Evolutionary conservation across 2,888 invertebrate species (phyloP).

Genomic region (Dicyrtomina minuta): DNA sequence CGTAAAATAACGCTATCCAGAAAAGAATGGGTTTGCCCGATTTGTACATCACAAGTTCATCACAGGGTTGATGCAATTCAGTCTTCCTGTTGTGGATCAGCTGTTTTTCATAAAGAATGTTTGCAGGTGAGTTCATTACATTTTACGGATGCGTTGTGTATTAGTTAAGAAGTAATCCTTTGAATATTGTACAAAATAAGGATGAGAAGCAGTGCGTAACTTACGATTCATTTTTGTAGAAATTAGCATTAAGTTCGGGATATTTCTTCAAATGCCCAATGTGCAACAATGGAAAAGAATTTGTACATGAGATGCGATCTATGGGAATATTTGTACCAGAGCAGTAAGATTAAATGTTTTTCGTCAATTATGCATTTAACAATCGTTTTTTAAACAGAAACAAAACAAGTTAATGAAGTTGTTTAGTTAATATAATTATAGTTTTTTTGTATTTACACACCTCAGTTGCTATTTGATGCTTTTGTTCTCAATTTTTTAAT

Average conservation of each 20-base stretch:
- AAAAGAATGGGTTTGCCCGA: constrained; percentile 41
- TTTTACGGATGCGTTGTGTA: background rate
- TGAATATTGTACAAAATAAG: background rate
- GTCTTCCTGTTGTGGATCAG: constrained; percentile 69
- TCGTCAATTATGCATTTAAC: background rate
- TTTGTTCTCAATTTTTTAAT: too few species aligned
- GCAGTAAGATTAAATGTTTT: constrained; percentile 62
- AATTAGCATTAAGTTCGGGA: constrained; percentile 72
- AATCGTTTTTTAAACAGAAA: too few species aligned
- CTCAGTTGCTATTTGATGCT: too few species aligned
- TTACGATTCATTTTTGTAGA: constrained; percentile 58
- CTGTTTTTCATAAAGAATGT: constrained; percentile 75
- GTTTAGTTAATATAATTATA: too few species aligned
- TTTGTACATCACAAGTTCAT: constrained; percentile 36
- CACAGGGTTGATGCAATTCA: constrained; percentile 57
- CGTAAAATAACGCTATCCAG: constrained; percentile 59
- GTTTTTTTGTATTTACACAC: too few species aligned
- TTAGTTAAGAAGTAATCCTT: background rate
- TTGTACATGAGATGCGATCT: constrained; percentile 64
- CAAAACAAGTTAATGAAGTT: too few species aligned
- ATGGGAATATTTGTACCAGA: constrained; percentile 79
- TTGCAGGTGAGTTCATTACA: constrained; percentile 63
- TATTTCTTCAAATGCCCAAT: constrained; percentile 83
- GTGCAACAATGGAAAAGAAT: constrained; percentile 70
- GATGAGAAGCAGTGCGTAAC: background rate